These are phyloP conservation scores for Scaptodrosophila lebanonensis DNA, from an alignment of 1,140 invertebrate genomes.

Conservation along the genomic window DNA sequence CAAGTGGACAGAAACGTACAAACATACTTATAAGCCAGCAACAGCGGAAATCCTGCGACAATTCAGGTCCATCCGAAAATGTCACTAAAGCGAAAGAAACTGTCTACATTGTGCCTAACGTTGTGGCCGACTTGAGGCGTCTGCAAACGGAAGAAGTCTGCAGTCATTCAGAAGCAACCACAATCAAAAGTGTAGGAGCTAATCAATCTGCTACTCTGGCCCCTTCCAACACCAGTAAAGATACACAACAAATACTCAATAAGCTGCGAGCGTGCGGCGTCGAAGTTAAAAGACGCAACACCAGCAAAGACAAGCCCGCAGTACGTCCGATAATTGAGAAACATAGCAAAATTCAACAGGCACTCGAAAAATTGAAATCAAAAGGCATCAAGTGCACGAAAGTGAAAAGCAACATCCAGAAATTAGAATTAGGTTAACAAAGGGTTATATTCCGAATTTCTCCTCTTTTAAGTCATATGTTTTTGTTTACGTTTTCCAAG, in stretches of 20 bases:
- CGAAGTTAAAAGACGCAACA: constrained; percentile 52
- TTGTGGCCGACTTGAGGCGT: constrained; percentile 25
- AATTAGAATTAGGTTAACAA: constrained; percentile 1
- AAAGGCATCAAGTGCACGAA: constrained; percentile 67
- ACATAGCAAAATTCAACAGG: constrained; percentile 26
- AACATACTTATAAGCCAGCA: constrained; percentile 33
- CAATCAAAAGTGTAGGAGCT: too few species aligned
- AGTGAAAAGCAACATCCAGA: constrained; percentile 20
- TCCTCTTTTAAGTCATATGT: too few species aligned
- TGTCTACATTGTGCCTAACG: constrained; percentile 13
- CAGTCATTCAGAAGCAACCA: too few species aligned
- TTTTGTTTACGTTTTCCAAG: too few species aligned
- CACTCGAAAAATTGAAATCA: constrained; percentile 62
- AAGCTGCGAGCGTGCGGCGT: constrained; percentile 60
- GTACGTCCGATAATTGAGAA: neutral
- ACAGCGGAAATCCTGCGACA: constrained; percentile 15
- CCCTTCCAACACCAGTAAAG: too few species aligned
- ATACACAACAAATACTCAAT: constrained; percentile 58
- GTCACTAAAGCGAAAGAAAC: constrained; percentile 22
- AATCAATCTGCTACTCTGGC: too few species aligned
- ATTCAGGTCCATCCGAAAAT: neutral
- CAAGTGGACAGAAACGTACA: too few species aligned
- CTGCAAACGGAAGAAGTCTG: too few species aligned
- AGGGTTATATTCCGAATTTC: too few species aligned
- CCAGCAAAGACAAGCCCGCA: neutral